Conservation (phyloP, 2,888 invertebrate genomes). For the Apeira syringaria region DNA sequence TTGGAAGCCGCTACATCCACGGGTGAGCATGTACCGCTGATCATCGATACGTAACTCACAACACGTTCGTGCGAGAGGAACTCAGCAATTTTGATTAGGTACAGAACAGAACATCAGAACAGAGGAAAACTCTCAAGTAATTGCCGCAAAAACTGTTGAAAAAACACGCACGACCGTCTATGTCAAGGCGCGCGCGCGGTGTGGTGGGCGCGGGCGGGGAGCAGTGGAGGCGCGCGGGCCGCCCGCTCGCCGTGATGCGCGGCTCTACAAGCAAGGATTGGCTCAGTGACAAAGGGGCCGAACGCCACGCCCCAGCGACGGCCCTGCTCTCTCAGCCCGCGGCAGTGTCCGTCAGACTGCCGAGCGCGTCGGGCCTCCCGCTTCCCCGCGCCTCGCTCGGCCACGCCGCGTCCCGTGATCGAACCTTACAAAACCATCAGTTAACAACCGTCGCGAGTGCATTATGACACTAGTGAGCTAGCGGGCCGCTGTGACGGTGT, state of each 20-base stretch:
- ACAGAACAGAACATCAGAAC: constrained; percentile 63
- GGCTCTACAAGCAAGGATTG: constrained; percentile 29
- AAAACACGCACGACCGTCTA: constrained; percentile 61
- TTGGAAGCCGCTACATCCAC: constrained; percentile 27
- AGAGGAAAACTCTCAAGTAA: constrained; percentile 65
- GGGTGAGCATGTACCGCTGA: constrained; percentile 34
- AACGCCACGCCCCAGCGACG: constrained; percentile 63
- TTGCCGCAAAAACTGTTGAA: constrained; percentile 57
- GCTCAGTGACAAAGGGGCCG: constrained; percentile 33
- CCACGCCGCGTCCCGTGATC: constrained; percentile 72
- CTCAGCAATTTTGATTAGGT: constrained; percentile 64
- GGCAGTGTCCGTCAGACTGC: constrained; percentile 82
- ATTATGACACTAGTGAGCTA: constrained; percentile 83
- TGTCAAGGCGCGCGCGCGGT: constrained; percentile 58
- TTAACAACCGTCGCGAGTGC: constrained; percentile 75
- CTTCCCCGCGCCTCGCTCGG: constrained; percentile 83
- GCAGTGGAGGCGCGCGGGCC: constrained; percentile 29
- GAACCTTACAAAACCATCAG: constrained; percentile 57
- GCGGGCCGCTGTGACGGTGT: constrained; percentile 83
- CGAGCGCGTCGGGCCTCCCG: constrained; percentile 84
- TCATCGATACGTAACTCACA: constrained; percentile 40
- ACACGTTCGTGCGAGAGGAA: constrained; percentile 57
- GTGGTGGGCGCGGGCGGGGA: constrained; percentile 47
- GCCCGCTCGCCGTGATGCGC: constrained; percentile 15
- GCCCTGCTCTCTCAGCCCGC: constrained; percentile 59